Conservation (phyloP, 2,797 vertebrate genomes). For the Delichon dasypus region DNA sequence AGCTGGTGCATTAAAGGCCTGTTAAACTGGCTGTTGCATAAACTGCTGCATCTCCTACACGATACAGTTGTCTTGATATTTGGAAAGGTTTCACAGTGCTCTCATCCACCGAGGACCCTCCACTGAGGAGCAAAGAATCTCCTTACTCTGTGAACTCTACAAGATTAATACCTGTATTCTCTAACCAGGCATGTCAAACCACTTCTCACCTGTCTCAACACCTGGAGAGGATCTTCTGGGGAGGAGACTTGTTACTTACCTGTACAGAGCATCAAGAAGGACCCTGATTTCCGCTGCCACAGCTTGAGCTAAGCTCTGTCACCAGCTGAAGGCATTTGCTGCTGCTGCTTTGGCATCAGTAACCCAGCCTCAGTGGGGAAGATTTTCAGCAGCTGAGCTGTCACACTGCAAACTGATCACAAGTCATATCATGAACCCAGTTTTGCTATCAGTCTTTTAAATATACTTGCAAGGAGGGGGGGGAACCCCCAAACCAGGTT, state of each 20-base stretch:
- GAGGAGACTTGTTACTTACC: not conserved
- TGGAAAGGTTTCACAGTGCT: not conserved
- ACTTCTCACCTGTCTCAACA: not conserved
- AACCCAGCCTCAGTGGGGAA: not conserved
- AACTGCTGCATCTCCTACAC: not conserved
- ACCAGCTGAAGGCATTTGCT: not conserved
- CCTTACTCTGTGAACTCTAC: not conserved
- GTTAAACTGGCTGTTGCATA: not conserved
- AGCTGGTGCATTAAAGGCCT: not conserved
- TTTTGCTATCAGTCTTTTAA: not conserved
- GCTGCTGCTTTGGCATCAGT: not conserved
- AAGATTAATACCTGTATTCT: accelerated
- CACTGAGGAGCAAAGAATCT: not conserved
- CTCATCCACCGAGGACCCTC: accelerated
- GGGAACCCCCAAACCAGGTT: not conserved
- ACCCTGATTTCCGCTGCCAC: not conserved
- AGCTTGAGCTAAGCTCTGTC: not conserved
- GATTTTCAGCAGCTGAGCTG: not conserved
- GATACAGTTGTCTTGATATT: not conserved
- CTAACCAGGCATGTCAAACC: not conserved
- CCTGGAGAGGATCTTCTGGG: not conserved
- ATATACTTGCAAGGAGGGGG: not conserved
- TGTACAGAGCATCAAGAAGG: not conserved
- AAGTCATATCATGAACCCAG: not conserved
- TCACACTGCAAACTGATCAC: not conserved